Conservation (phyloP, 1,140 invertebrate genomes). For the Archivesica marissinica region DNA sequence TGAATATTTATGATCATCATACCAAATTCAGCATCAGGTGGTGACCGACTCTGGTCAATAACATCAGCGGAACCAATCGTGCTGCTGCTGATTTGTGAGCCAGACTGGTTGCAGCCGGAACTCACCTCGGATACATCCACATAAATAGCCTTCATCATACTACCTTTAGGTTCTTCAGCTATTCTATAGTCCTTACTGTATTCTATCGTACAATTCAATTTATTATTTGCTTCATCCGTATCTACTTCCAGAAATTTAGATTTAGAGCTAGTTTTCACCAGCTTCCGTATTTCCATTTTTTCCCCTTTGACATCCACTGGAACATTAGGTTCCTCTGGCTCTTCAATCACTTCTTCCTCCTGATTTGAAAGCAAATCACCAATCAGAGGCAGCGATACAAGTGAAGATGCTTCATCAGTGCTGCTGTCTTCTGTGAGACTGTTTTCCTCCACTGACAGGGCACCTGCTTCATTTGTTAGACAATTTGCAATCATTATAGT, state of each 20-base stretch:
- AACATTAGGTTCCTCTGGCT: slow-evolving; percentile 29
- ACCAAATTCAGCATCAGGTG: slow-evolving; percentile 18
- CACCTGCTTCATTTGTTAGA: slow-evolving; percentile 62
- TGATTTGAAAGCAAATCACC: slow-evolving; percentile 45
- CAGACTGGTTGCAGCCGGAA: slow-evolving; percentile 40
- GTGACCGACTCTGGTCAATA: slow-evolving; percentile 10
- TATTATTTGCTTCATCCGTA: slow-evolving; percentile 61
- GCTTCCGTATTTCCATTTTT: background rate
- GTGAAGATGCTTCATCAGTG: background rate
- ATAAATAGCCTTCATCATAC: background rate
- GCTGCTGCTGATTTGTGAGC: slow-evolving; percentile 33
- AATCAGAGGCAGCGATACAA: slow-evolving; percentile 36
- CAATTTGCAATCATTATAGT: slow-evolving; percentile 91
- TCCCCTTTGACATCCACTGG: background rate
- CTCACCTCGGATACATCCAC: slow-evolving; percentile 35
- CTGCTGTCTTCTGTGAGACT: background rate
- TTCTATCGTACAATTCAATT: slow-evolving; percentile 68
- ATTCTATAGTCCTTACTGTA: slow-evolving; percentile 72
- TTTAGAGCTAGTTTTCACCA: slow-evolving; percentile 25
- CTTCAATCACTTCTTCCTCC: slow-evolving; percentile 38
- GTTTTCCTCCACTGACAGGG: background rate
- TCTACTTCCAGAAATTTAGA: slow-evolving; percentile 66
- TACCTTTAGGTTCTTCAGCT: slow-evolving; percentile 56
- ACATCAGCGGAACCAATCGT: slow-evolving; percentile 15
- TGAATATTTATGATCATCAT: no score